Evolutionary conservation across 2,113 vertebrate genomes (phyloP).

Genomic region (Excalfactoria chinensis): DNA sequence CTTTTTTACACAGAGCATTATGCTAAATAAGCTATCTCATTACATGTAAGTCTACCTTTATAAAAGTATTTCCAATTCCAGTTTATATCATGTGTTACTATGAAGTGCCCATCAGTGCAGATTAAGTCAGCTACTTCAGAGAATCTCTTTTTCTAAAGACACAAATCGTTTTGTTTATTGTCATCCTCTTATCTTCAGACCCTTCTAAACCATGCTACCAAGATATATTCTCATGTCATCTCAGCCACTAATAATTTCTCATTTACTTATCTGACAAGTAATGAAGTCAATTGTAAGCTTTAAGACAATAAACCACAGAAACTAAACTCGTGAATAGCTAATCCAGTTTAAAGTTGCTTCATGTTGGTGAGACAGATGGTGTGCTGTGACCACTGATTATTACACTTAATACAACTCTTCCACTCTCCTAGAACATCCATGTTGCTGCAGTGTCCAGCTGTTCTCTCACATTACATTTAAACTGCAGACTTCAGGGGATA

Average conservation of each 20-base stretch:
- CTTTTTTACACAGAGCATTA: neutral
- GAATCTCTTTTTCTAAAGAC: neutral
- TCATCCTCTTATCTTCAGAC: neutral
- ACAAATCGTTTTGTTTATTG: neutral
- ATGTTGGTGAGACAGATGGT: neutral
- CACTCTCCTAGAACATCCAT: neutral
- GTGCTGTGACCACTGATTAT: neutral
- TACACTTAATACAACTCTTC: neutral
- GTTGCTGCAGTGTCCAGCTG: constrained; percentile 28
- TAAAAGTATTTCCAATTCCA: neutral
- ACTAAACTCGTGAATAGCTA: constrained; percentile 7
- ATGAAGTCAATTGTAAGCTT: neutral
- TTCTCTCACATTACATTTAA: neutral
- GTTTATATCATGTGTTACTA: neutral
- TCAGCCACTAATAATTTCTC: neutral
- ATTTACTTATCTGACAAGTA: neutral
- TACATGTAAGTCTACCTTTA: neutral
- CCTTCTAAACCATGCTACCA: neutral
- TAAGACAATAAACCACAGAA: neutral
- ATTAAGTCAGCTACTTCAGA: neutral
- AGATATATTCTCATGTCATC: neutral
- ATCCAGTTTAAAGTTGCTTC: constrained; percentile 16
- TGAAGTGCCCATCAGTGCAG: neutral
- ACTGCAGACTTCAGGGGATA: neutral
- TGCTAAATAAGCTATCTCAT: neutral